phyloP scores from a whole-genome alignment of 1,140 invertebrate genomes.

The Vanessa tameamea region DNA sequence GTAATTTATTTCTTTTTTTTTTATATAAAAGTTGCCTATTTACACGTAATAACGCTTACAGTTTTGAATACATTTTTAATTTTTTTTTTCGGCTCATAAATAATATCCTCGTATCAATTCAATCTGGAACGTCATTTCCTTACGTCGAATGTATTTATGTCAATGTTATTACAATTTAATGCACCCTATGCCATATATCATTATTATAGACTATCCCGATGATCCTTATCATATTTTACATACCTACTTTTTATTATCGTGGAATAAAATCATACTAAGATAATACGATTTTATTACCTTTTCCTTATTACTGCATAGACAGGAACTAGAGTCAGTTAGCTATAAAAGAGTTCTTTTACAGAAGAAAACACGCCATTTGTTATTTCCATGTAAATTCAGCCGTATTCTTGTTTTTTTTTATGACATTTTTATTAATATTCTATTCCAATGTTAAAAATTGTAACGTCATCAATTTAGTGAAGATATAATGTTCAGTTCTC shows the following conservation, averaged over 20 bases:
- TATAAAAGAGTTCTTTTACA: background rate
- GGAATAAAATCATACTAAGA: background rate
- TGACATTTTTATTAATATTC: no score
- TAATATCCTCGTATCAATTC: background rate
- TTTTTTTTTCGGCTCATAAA: background rate
- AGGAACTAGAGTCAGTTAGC: slow-evolving; percentile 5
- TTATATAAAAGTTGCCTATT: no score
- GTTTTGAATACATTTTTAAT: background rate
- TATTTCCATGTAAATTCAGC: no score
- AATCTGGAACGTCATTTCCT: slow-evolving; percentile 6
- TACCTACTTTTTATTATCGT: slow-evolving; percentile 1
- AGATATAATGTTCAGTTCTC: no score
- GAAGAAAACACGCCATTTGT: background rate
- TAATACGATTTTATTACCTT: slow-evolving; percentile 9
- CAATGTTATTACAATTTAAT: slow-evolving; percentile 3
- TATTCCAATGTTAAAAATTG: no score
- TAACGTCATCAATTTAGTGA: no score
- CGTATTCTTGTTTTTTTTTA: no score
- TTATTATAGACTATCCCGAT: slow-evolving; percentile 4
- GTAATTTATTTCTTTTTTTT: no score
- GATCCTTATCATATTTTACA: slow-evolving; percentile 6
- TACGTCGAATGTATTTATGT: background rate
- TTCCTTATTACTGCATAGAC: slow-evolving; percentile 8
- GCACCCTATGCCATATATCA: slow-evolving; percentile 7
- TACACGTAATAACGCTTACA: background rate